Evolutionary conservation across 2,888 invertebrate genomes (phyloP).

Genomic region (Netelia virgata): DNA sequence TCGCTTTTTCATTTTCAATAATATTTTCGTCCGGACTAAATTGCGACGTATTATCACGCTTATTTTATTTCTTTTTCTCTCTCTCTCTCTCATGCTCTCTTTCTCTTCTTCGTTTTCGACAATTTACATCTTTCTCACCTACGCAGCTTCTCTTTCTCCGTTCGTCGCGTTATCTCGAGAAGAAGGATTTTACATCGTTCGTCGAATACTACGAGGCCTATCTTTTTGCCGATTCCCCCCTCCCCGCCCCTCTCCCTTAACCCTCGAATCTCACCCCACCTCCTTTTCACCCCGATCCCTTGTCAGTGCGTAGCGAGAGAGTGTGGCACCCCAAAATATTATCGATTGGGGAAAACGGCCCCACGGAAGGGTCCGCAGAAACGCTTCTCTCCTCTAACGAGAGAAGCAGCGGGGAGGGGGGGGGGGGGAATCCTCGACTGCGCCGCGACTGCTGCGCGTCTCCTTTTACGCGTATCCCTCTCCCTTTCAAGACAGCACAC

Average conservation of each 20-base stretch:
- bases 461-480: constrained; percentile 57
- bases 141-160: background rate
- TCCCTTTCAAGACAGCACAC: background rate
- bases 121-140: constrained; percentile 4
- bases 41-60: constrained; percentile 4
- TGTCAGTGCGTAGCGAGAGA: constrained; percentile 33
- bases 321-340: constrained; percentile 73
- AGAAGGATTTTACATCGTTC: too few relatives aligned
- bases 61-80: constrained; percentile 23
- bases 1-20: constrained; percentile 6
- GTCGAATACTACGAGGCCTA: too few relatives aligned
- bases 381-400: constrained; percentile 64
- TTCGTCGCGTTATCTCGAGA: background rate
- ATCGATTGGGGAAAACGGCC: constrained; percentile 77
- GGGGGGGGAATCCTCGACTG: constrained; percentile 68
- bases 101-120: background rate
- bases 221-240: too few relatives aligned
- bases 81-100: background rate
- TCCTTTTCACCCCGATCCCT: constrained; percentile 5
- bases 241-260: constrained; percentile 12
- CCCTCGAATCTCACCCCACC: constrained; percentile 38
- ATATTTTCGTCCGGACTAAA: constrained; percentile 7
- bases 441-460: constrained; percentile 75
- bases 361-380: constrained; percentile 72
- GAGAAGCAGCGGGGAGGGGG: constrained; percentile 53